Conservation (phyloP, 2,113 vertebrate species). For the Stegostoma tigrinum region DNA sequence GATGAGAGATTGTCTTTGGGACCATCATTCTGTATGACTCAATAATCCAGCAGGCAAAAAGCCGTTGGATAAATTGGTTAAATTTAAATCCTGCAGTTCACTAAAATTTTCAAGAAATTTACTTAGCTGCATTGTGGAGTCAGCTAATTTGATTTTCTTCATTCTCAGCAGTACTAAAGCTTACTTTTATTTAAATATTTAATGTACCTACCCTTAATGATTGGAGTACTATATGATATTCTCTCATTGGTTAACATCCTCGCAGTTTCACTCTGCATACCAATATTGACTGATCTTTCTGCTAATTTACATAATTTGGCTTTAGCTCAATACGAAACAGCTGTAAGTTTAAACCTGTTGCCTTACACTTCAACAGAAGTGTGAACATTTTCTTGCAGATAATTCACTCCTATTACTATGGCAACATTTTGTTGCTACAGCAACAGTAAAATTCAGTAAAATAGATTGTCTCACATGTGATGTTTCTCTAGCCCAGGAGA, state of each 20-base stretch:
- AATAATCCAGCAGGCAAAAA: neutral
- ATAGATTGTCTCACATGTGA: too few species aligned
- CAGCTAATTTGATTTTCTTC: neutral
- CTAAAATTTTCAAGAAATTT: neutral
- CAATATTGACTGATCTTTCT: constrained; percentile 23
- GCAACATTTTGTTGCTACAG: constrained; percentile 51
- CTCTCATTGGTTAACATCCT: neutral
- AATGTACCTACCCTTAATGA: neutral
- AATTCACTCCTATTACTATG: constrained; percentile 52
- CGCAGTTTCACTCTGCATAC: constrained; percentile 16
- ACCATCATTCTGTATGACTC: neutral
- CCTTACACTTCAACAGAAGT: constrained; percentile 28
- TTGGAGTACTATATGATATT: neutral
- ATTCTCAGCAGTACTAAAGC: neutral
- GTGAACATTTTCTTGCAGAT: constrained; percentile 27
- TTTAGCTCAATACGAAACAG: neutral
- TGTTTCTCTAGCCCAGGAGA: too few species aligned
- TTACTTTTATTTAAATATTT: neutral
- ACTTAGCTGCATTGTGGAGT: neutral
- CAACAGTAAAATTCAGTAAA: constrained; percentile 40
- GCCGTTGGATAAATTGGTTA: neutral
- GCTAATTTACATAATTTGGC: constrained; percentile 32
- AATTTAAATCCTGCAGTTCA: neutral
- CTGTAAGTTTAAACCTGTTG: constrained; percentile 29
- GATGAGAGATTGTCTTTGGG: neutral